These are phyloP conservation scores for Geophilus truncorum DNA, from an alignment of 2,888 invertebrate species.

Conservation along the genomic window DNA sequence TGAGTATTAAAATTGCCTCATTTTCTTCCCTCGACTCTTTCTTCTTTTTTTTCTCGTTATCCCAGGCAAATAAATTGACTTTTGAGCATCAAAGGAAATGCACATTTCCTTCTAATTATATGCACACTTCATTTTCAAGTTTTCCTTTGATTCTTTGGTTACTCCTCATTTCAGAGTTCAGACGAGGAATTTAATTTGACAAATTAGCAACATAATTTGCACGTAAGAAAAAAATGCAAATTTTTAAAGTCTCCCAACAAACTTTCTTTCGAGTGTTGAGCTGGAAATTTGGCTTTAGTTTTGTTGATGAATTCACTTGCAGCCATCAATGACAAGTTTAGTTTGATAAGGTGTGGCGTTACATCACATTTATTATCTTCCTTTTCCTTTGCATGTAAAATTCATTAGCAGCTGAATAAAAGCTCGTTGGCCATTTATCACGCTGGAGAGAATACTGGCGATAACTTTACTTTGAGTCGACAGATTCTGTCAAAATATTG, in stretches of 20 bases:
- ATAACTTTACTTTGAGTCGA: not conserved
- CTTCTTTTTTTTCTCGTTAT: not conserved
- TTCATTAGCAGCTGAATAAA: conserved; percentile 7
- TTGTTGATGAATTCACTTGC: not conserved
- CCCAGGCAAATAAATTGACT: not conserved
- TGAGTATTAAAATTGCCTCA: not conserved
- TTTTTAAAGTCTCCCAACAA: no score
- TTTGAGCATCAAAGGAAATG: not conserved
- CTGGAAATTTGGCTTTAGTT: no score
- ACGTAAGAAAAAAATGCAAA: no score
- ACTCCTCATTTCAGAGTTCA: not conserved
- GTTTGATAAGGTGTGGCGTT: not conserved
- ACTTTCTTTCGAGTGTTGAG: no score
- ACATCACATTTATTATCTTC: not conserved
- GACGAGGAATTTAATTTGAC: not conserved
- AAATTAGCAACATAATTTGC: not conserved
- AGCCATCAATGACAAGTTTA: not conserved
- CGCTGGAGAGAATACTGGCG: not conserved
- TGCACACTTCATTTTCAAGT: not conserved
- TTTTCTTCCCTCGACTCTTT: not conserved
- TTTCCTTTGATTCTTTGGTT: not conserved
- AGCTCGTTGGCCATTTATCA: not conserved
- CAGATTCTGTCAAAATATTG: not conserved
- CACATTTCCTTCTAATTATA: not conserved
- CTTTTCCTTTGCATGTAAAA: conserved; percentile 1